phyloP scores from a whole-genome alignment of 2,113 vertebrate genomes.

The Centropus unirufus region DNA sequence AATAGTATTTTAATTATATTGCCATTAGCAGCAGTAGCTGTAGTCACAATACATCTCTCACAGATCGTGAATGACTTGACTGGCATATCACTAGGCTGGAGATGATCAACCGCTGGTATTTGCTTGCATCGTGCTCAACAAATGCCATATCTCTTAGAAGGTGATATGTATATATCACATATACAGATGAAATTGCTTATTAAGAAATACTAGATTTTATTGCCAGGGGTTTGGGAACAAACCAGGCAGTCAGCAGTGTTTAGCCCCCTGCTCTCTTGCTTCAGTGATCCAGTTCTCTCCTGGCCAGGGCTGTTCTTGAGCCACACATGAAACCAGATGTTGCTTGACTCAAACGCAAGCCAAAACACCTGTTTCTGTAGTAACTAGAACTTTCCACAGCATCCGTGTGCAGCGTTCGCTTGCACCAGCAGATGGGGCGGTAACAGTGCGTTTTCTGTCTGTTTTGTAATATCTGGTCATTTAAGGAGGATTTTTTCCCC shows the following conservation, averaged over 20 bases:
- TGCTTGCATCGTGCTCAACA: background rate
- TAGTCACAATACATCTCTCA: background rate
- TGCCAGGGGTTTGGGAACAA: background rate
- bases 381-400: background rate
- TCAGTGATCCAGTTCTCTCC: background rate
- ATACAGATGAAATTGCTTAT: background rate
- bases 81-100: background rate
- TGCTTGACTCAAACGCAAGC: background rate
- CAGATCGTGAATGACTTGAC: background rate
- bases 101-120: background rate
- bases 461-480: background rate
- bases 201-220: background rate
- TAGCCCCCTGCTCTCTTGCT: background rate
- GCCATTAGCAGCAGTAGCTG: background rate
- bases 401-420: background rate
- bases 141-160: background rate
- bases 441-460: slow-evolving; percentile 4
- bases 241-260: background rate
- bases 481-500: background rate
- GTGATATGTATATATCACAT: background rate
- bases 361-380: background rate
- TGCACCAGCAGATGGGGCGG: slow-evolving; percentile 37
- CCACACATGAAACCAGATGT: rapidly evolving
- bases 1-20: background rate
- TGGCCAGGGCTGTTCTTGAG: background rate